Conservation (phyloP, 2,888 invertebrate genomes). For the Eristalis pertinax region DNA sequence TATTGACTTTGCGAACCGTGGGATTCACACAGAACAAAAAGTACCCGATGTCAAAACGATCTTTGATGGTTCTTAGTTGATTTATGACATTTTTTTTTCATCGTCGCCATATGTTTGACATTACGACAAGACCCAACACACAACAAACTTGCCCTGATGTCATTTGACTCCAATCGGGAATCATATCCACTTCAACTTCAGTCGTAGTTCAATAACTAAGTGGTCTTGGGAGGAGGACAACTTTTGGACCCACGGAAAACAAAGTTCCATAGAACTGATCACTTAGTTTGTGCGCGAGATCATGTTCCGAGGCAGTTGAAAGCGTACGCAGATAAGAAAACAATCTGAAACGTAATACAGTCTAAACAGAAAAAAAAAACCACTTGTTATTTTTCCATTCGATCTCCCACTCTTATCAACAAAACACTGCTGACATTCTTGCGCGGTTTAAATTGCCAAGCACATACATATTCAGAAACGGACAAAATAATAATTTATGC, state of each 20-base stretch:
- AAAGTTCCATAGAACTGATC: neutral
- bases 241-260: neutral
- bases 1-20: neutral
- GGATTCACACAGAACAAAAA: neutral
- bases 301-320: neutral
- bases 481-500: neutral
- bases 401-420: neutral
- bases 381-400: neutral
- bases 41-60: neutral
- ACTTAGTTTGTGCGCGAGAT: neutral
- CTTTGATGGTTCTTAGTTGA: no score
- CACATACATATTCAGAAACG: neutral
- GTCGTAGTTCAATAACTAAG: no score
- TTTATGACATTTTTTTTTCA: no score
- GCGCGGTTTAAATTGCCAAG: neutral
- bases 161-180: no score
- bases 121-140: no score
- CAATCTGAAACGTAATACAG: neutral
- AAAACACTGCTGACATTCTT: neutral
- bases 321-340: neutral
- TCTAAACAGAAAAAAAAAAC: neutral
- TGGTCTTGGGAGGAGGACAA: neutral
- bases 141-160: no score
- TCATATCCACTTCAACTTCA: no score
- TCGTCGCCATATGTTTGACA: no score